These are phyloP conservation scores for Speoplatyrhinus poulsoni DNA, from an alignment of 2,113 vertebrate genomes.

Conservation along the genomic window DNA sequence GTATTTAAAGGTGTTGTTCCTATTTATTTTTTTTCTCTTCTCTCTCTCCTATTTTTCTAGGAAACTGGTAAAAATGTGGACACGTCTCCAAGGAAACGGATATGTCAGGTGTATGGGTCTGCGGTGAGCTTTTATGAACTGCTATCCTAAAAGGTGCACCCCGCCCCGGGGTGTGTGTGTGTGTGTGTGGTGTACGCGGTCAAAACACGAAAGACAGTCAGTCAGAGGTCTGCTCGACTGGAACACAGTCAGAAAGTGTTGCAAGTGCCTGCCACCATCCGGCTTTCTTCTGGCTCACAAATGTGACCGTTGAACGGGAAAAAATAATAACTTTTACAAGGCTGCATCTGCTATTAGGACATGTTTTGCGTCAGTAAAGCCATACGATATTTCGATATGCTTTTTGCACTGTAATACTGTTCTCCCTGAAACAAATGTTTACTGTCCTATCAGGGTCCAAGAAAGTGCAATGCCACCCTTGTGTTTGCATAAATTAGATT, in stretches of 20 bases:
- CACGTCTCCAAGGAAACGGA: neutral
- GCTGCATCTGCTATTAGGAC: slow-evolving; percentile 39
- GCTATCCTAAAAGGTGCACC: too few relatives aligned
- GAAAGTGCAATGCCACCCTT: neutral
- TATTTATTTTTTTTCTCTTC: neutral
- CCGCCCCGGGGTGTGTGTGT: neutral
- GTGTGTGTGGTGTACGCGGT: neutral
- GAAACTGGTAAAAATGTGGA: slow-evolving; percentile 9
- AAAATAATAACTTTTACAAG: slow-evolving; percentile 1
- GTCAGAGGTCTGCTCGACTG: slow-evolving; percentile 34
- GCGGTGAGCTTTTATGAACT: neutral
- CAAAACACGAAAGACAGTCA: neutral
- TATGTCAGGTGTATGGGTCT: slow-evolving; percentile 13
- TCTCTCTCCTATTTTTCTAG: slow-evolving; percentile 16
- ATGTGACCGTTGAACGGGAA: slow-evolving; percentile 45
- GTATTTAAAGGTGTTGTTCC: neutral
- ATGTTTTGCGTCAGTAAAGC: slow-evolving; percentile 56
- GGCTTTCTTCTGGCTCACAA: slow-evolving; percentile 37
- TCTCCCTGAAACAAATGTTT: neutral
- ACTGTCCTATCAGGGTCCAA: neutral
- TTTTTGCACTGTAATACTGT: slow-evolving; percentile 60
- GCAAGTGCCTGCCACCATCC: slow-evolving; percentile 68
- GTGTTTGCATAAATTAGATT: too few relatives aligned
- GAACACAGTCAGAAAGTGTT: slow-evolving; percentile 40
- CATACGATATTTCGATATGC: slow-evolving; percentile 60